phyloP scores from a whole-genome alignment of 2,113 vertebrate species.

The Grammomys dolichurus region DNA sequence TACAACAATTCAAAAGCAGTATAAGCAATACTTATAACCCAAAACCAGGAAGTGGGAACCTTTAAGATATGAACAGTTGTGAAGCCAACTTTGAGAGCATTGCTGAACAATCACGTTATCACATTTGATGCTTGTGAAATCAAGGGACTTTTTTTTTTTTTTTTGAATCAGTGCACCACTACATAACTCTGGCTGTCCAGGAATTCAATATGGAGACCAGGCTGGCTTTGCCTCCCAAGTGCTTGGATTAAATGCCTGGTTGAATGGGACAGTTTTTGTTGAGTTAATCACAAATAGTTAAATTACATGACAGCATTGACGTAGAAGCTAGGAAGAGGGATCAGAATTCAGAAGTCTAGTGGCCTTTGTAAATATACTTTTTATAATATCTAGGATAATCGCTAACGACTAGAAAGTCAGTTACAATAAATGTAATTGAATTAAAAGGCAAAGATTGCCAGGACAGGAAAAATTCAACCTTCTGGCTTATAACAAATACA shows the following conservation, averaged over 20 bases:
- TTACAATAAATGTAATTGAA: conserved; percentile 50
- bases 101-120: not conserved
- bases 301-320: not conserved
- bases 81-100: not conserved
- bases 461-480: not conserved
- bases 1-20: not conserved
- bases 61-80: not conserved
- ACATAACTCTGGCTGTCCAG: not conserved
- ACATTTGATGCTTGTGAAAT: not conserved
- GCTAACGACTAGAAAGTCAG: conserved; percentile 36
- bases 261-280: not conserved
- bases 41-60: not conserved
- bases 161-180: not conserved
- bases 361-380: not conserved
- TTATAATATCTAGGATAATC: not conserved
- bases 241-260: not conserved
- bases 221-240: not conserved
- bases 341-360: not conserved
- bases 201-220: not conserved
- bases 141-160: not conserved
- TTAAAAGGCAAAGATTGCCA: conserved; percentile 42
- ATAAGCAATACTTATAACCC: not conserved
- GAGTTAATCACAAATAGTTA: conserved; percentile 31
- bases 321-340: not conserved
- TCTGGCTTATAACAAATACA: not conserved